A percentile compares a stretch with the other conserved stretches of the same genome.
These are phyloP conservation scores for Chesias legatella DNA, from an alignment of 2,888 invertebrate genomes.

Conservation along the genomic window DNA sequence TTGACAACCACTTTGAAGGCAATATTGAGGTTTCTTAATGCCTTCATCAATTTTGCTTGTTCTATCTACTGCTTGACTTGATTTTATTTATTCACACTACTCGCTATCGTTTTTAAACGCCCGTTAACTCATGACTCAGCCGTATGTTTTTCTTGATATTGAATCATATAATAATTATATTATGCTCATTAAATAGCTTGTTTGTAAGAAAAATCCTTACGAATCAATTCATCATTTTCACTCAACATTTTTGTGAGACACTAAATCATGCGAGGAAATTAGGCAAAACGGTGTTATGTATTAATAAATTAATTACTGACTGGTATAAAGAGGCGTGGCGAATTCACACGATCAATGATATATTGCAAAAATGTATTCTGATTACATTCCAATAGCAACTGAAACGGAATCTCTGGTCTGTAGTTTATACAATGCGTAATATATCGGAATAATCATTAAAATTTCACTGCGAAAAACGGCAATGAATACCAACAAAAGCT, in stretches of 20 bases:
- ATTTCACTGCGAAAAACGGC: slow-evolving; percentile 1
- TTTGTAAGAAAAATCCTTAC: no score
- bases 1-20: slow-evolving; percentile 18
- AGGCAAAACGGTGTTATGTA: slow-evolving; percentile 63
- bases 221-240: slow-evolving; percentile 30
- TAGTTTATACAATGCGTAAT: not conserved
- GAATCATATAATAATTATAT: no score
- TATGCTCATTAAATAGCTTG: no score
- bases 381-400: slow-evolving; percentile 1
- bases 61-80: not conserved
- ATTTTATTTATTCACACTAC: no score
- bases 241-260: slow-evolving; percentile 48
- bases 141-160: no score
- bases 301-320: slow-evolving; percentile 73
- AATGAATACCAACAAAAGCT: not conserved
- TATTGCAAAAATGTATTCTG: slow-evolving; percentile 40
- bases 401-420: slow-evolving; percentile 1
- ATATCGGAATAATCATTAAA: not conserved
- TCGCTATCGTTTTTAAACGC: no score
- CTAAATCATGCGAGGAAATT: slow-evolving; percentile 57
- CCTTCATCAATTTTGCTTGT: slow-evolving; percentile 1
- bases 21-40: slow-evolving; percentile 8
- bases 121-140: no score
- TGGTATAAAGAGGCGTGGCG: slow-evolving; percentile 57
- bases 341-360: slow-evolving; percentile 66